phyloP scores from a whole-genome alignment of 2,797 vertebrate genomes.

The Microcaecilia unicolor region DNA sequence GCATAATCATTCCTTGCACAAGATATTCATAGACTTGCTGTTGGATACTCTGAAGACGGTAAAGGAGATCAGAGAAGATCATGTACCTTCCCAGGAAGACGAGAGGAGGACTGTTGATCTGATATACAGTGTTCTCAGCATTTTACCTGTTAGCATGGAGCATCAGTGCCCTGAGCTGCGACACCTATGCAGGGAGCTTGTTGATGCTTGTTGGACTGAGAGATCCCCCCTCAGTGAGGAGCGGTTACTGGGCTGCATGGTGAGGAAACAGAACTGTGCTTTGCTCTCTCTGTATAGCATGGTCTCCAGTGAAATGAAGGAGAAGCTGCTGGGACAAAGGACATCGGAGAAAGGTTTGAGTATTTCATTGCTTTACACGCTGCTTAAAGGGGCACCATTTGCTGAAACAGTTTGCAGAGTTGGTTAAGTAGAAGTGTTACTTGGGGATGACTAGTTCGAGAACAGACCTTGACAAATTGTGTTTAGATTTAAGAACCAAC shows the following conservation, averaged over 20 bases:
- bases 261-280: constrained; percentile 54
- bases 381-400: too few species aligned
- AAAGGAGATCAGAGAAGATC: constrained; percentile 27
- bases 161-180: constrained; percentile 48
- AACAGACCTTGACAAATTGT: too few species aligned
- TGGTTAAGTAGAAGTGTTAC: too few species aligned
- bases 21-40: constrained; percentile 68
- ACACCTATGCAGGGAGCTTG: constrained; percentile 69
- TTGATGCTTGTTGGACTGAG: constrained; percentile 54
- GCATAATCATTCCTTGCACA: constrained; percentile 45
- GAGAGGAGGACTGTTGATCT: constrained; percentile 41
- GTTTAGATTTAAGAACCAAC: too few species aligned
- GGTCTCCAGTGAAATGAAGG: constrained; percentile 53
- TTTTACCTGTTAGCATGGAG: constrained; percentile 58
- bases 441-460: too few species aligned
- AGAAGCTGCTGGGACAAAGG: constrained; percentile 49
- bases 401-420: too few species aligned
- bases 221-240: constrained; percentile 64
- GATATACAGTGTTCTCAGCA: constrained; percentile 61
- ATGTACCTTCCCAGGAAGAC: constrained; percentile 19
- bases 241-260: constrained; percentile 66
- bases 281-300: constrained; percentile 65
- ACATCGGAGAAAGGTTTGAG: constrained; percentile 62
- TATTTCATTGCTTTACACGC: too few species aligned
- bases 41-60: constrained; percentile 52